Base-by-base conservation (phyloP, 2,797 vertebrate genomes). In the Pempheris klunzingeri region DNA sequence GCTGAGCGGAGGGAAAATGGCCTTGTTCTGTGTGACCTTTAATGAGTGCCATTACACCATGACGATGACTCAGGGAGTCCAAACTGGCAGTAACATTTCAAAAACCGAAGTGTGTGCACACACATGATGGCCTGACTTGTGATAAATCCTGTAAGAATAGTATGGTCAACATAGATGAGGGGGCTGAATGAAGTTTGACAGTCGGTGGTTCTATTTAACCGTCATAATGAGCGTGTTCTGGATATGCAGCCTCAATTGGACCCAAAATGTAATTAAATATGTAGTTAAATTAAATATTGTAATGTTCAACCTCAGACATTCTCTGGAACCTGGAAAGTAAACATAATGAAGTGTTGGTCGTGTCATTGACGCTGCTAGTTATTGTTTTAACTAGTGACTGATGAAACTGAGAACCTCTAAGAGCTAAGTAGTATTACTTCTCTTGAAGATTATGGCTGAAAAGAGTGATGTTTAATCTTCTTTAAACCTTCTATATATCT, bases 21-120 rank as follows among this genome's bases (percentile, higher is more conserved):
- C 70, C 55, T n/a, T 32, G 66, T 66, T 77, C 54, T 36, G 70
- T 11, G 39, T 78, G 80, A 91, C 86, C 80, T 92, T 90, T 88
- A 87, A 83, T 67, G 71, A 70, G 57, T 1, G 70, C 55, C 68
- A 78, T 87, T 71, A 74, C 71, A 47, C 52, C 58, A 65, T 5
- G 32, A 62, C 54, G 36, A 66, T 77, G 77, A 86, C 46, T 86
- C 74, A 66, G 75, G 50, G 64, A 70, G 46, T 6, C 52, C 52
- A 30, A 34, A 68, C 34, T 49, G 72, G 77, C 82, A 54, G 75
- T 47, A 72, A 74, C 52, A 53, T 54, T 74, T 78, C n/a, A 63
- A 71, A 71, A 57, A 63, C 3, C 22, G 24, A 52, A 22, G 32
- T 18, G 58, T 75, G 50, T 46, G 77, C 28, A 53, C 15, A n/a